Base-by-base conservation (phyloP, 2,888 invertebrate species). In the Rhopalosiphum nymphaeae region DNA sequence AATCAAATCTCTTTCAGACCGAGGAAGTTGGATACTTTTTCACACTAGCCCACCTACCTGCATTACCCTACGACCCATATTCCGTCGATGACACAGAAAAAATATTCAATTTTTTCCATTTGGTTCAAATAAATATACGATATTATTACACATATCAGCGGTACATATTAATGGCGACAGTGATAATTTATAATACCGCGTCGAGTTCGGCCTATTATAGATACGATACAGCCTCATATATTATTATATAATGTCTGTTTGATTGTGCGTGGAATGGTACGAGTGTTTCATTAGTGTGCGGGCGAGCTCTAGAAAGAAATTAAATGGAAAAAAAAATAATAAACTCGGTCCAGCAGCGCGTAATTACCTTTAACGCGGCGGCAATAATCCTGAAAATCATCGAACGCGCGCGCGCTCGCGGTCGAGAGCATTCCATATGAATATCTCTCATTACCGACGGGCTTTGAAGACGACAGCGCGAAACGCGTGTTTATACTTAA, bases 401-500 rank as follows among this genome's bases (percentile, higher is more conserved):
- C 16, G 89, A 49, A 44, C 16, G n/a, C 57, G 44, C 56, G 67
- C 49, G 49, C 29, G 91, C 49, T 67, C 49, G 78, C 53, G 49
- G n/a, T 49, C 91, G 46, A 44, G 46, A n/a, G 78, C 84, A 91
- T 91, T 91, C 91, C 91, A 56, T 57, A 53, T 53, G 56, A 42
- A 25, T 46, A 26, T 84, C 90, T 67, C 84, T 91, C 91, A 91
- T 91, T 91, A 91, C 84, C 56, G 91, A 29, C 91, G 84, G 84
- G 84, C 84, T 91, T 91, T 91, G 91, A 84, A 84, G 91, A 91
- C 78, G 84, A 91, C 84, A 84, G 78, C 53, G 78, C 91, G 78
- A 84, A 91, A 91, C 84, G 53, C 91, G 91, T 91, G 91, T 91
- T 90, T 84, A 44, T 86, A 29, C 91, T 53, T 91, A 91, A 91